Evolutionary conservation across 2,113 vertebrate species (phyloP).

Genomic region (Etheostoma cragini): DNA sequence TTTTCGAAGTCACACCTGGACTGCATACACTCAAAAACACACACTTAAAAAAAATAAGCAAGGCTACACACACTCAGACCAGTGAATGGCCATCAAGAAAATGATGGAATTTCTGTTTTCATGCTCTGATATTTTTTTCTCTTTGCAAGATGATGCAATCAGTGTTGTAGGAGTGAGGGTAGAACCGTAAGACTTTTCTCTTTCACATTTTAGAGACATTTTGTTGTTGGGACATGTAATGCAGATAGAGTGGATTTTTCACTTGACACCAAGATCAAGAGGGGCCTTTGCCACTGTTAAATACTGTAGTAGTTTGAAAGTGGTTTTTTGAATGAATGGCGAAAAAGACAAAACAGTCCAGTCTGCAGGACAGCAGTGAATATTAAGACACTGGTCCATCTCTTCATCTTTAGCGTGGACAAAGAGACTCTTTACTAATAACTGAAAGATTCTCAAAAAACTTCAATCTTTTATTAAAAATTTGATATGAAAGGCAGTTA

Average conservation of each 20-base stretch:
- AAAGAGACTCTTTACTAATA: constrained; percentile 16
- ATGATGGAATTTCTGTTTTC: constrained; percentile 33
- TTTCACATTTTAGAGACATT: constrained; percentile 16
- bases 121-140: constrained; percentile 21
- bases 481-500: constrained; percentile 43
- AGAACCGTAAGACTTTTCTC: constrained; percentile 17
- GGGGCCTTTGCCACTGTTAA: background rate
- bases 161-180: constrained; percentile 28
- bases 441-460: constrained; percentile 11
- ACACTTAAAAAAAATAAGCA: constrained; percentile 28
- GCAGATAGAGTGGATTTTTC: constrained; percentile 9
- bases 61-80: constrained; percentile 73
- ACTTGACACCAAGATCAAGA: constrained; percentile 6
- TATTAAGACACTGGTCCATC: constrained; percentile 5
- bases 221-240: constrained; percentile 31
- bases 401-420: constrained; percentile 15
- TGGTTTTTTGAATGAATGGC: constrained; percentile 1
- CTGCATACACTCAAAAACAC: constrained; percentile 68
- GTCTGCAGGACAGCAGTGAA: constrained; percentile 13
- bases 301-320: constrained; percentile 13
- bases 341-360: background rate
- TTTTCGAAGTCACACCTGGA: constrained; percentile 58
- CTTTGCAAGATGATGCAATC: constrained; percentile 43
- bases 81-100: constrained; percentile 77
- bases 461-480: constrained; percentile 23